These are phyloP conservation scores for Ladona fulva DNA, from an alignment of 1,140 invertebrate genomes.

Conservation along the genomic window DNA sequence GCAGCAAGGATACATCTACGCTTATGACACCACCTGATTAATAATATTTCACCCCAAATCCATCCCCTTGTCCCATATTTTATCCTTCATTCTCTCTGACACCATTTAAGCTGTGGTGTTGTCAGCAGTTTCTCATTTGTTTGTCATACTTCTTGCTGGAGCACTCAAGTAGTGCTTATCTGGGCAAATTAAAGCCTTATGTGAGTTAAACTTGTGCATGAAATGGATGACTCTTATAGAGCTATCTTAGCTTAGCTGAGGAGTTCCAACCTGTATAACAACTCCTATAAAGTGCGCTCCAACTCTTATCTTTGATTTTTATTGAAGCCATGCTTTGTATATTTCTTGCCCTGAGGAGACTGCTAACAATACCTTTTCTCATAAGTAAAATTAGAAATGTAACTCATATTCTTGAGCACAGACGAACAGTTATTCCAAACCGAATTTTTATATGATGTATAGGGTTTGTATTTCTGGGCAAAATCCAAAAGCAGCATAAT, in stretches of 20 bases:
- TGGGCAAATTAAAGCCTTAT: background rate
- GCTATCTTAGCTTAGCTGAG: background rate
- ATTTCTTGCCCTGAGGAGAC: background rate
- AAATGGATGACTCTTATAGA: background rate
- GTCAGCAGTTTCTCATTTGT: conserved; percentile 4
- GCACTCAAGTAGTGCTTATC: background rate
- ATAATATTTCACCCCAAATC: background rate
- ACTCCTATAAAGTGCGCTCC: background rate
- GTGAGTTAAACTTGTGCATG: background rate
- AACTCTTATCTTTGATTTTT: background rate
- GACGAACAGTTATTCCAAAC: background rate
- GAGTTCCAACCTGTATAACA: background rate
- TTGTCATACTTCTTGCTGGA: background rate
- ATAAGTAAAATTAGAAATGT: background rate
- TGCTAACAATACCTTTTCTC: conserved; percentile 1
- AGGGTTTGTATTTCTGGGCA: background rate
- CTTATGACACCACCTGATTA: conserved; percentile 25
- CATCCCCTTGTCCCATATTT: background rate
- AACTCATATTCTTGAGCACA: background rate
- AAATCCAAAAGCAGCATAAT: background rate
- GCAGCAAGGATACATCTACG: conserved; percentile 72
- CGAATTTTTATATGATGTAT: background rate
- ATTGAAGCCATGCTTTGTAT: background rate
- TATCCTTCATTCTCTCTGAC: background rate
- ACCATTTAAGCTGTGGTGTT: background rate